Evolutionary conservation across 2,797 vertebrate genomes (phyloP).

Genomic region (Tokudaia muenninki): DNA sequence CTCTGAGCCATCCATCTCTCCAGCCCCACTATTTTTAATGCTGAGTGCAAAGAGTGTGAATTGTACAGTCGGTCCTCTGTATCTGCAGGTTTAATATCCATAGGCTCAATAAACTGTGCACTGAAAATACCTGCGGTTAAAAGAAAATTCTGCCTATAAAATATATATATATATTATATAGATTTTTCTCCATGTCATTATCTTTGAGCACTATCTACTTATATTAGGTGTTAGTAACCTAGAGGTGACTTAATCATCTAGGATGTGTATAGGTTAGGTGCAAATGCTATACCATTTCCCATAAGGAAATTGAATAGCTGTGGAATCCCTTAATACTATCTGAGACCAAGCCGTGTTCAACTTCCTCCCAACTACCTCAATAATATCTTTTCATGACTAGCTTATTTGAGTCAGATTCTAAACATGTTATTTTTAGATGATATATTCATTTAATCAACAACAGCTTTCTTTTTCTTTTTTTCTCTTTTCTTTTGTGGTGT

Average conservation of each 20-base stretch:
- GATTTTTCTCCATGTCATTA: background rate
- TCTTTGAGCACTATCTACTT: background rate
- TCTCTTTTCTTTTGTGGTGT: background rate
- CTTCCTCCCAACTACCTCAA: constrained; percentile 1
- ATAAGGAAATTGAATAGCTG: background rate
- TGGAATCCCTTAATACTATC: constrained; percentile 1
- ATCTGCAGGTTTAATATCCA: background rate
- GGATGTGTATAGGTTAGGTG: background rate
- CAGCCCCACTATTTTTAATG: background rate
- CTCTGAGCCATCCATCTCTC: background rate
- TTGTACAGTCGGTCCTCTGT: background rate
- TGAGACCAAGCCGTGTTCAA: constrained; percentile 53
- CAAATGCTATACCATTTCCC: background rate
- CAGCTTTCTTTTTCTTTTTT: background rate
- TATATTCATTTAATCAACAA: constrained; percentile 36
- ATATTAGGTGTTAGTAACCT: too few species aligned
- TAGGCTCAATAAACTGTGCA: background rate
- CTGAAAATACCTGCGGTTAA: background rate
- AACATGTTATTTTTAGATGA: constrained; percentile 4
- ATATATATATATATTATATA: background rate
- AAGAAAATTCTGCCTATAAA: background rate
- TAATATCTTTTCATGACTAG: constrained; percentile 53
- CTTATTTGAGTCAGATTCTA: constrained; percentile 57
- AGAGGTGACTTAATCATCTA: background rate
- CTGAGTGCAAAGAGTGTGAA: background rate